Percentiles rank a stretch among this genome's conserved stretches.
These are phyloP conservation scores for Poecile montanus DNA, from an alignment of 2,797 vertebrate genomes.

Conservation along the genomic window DNA sequence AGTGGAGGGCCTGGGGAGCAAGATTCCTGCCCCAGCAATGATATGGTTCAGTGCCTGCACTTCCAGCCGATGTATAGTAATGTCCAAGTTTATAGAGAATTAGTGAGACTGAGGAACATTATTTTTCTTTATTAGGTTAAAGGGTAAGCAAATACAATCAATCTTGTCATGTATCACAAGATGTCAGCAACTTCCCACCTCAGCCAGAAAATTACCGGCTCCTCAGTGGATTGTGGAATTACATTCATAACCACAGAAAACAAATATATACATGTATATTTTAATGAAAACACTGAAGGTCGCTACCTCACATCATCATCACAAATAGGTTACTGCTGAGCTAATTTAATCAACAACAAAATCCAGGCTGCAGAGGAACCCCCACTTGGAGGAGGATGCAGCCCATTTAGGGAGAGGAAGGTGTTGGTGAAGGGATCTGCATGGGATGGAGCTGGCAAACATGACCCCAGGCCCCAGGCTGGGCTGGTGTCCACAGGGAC, in stretches of 20 bases:
- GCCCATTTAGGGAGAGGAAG: not conserved
- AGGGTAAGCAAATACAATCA: slow-evolving; percentile 72
- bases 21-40: not conserved
- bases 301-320: not conserved
- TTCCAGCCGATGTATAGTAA: slow-evolving; percentile 47
- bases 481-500: not conserved
- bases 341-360: not conserved
- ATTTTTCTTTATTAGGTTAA: slow-evolving; percentile 72
- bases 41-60: not conserved
- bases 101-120: slow-evolving; percentile 42
- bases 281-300: slow-evolving; percentile 41
- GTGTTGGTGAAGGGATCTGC: not conserved
- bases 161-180: slow-evolving; percentile 68
- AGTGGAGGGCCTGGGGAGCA: not conserved
- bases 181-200: slow-evolving; percentile 72
- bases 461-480: not conserved
- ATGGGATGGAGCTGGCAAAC: not conserved
- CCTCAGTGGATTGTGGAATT: slow-evolving; percentile 65
- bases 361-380: not conserved
- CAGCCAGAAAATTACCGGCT: slow-evolving; percentile 60
- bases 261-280: slow-evolving; percentile 30
- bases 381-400: not conserved
- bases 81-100: slow-evolving; percentile 30
- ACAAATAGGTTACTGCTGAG: not conserved
- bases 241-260: slow-evolving; percentile 41